A percentile compares a stretch with the other conserved stretches of the same genome.
These are phyloP conservation scores for Lutraria rhynchaena DNA, from an alignment of 1,140 invertebrate genomes.

Conservation along the genomic window DNA sequence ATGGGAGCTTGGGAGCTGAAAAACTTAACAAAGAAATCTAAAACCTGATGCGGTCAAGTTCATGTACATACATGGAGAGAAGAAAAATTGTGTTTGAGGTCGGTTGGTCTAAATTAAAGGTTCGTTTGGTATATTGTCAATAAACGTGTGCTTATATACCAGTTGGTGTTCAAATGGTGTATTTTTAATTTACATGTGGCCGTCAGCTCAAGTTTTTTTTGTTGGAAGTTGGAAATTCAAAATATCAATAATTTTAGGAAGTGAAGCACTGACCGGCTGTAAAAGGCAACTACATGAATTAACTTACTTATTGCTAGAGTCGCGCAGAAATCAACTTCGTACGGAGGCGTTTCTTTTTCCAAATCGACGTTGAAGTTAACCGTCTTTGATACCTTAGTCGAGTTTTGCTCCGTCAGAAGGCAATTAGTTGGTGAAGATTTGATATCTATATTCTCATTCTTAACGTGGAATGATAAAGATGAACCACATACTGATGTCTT, in stretches of 20 bases:
- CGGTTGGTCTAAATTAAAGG: too few relatives aligned
- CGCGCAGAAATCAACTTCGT: background rate
- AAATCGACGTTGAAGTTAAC: background rate
- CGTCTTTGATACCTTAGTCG: background rate
- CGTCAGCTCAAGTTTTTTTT: background rate
- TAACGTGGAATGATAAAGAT: background rate
- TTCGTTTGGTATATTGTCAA: too few relatives aligned
- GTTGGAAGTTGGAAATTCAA: too few relatives aligned
- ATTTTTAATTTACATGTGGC: background rate
- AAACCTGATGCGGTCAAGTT: too few relatives aligned
- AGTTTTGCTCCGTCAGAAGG: background rate
- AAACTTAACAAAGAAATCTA: too few relatives aligned
- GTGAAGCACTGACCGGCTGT: background rate
- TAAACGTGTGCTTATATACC: background rate
- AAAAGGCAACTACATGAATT: background rate
- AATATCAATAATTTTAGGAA: background rate
- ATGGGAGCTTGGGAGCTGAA: too few relatives aligned
- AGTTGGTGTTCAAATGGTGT: background rate
- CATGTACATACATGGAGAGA: too few relatives aligned
- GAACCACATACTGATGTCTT: background rate
- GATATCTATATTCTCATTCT: background rate
- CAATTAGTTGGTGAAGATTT: background rate
- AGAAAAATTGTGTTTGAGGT: too few relatives aligned
- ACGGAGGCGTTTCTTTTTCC: slow-evolving; percentile 11
- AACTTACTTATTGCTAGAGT: slow-evolving; percentile 10